Conservation (phyloP, 2,888 invertebrate species). For the Macaria notata region DNA sequence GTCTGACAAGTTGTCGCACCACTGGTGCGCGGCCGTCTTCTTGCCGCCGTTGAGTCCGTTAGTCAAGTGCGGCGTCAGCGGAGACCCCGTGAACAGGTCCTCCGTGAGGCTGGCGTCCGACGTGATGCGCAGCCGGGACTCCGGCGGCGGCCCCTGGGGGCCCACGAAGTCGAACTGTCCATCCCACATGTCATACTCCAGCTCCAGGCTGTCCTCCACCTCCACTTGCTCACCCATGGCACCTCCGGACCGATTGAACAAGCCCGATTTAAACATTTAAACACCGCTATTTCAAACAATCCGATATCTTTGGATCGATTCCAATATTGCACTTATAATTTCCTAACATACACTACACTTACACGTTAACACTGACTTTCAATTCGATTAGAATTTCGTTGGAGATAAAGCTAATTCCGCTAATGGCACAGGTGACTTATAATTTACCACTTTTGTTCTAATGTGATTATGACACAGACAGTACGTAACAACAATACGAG, state of each 20-base stretch:
- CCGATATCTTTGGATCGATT: constrained; percentile 65
- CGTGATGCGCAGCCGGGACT: constrained; percentile 59
- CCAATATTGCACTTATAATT: constrained; percentile 62
- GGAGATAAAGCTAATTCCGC: constrained; percentile 58
- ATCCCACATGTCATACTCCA: constrained; percentile 94
- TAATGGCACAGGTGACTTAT: constrained; percentile 65
- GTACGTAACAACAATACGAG: constrained; percentile 44
- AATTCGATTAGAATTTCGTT: constrained; percentile 62
- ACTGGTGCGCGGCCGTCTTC: constrained; percentile 80
- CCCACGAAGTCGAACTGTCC: constrained; percentile 94
- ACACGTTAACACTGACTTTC: constrained; percentile 55
- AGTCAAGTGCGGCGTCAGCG: constrained; percentile 70
- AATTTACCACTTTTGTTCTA: constrained; percentile 37
- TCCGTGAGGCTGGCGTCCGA: constrained; percentile 71
- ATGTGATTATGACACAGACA: constrained; percentile 46
- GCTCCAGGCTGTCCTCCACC: constrained; percentile 84
- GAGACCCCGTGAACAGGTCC: constrained; percentile 74
- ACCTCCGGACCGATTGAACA: constrained; percentile 70
- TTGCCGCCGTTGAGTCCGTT: constrained; percentile 80
- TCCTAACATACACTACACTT: constrained; percentile 43
- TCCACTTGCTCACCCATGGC: constrained; percentile 73
- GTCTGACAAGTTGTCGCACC: constrained; percentile 83
- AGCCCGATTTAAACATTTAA: constrained; percentile 76
- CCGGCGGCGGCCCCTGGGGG: constrained; percentile 70
- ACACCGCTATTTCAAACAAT: constrained; percentile 41